These are phyloP conservation scores for Monochamus saltuarius DNA, from an alignment of 1,140 invertebrate species.

Conservation along the genomic window DNA sequence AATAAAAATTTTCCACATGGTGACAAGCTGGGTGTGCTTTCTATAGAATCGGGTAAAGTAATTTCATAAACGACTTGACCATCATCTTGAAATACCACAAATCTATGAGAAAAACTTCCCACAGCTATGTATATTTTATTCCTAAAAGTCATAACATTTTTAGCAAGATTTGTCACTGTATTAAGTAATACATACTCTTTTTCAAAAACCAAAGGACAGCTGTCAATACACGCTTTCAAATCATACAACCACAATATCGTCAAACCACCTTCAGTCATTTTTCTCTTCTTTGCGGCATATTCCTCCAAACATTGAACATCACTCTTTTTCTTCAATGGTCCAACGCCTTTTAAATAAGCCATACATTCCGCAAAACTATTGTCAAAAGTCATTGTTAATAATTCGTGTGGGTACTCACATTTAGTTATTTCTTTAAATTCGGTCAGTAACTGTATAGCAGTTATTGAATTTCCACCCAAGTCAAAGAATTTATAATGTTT, in stretches of 20 bases:
- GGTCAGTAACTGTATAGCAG: background rate
- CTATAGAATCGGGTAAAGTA: conserved; percentile 48
- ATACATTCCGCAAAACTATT: background rate
- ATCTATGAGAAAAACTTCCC: conserved; percentile 65
- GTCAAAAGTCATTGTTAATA: background rate
- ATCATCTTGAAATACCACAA: conserved; percentile 57
- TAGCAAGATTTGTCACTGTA: background rate
- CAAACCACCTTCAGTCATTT: background rate
- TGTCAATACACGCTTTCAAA: conserved; percentile 73
- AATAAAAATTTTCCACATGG: conserved; percentile 51
- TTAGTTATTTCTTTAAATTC: conserved; percentile 3
- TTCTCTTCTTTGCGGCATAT: conserved; percentile 6
- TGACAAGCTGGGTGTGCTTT: conserved; percentile 48
- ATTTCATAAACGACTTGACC: conserved; percentile 47
- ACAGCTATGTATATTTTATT: conserved; percentile 48
- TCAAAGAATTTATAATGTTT: conserved; percentile 1
- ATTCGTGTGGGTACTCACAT: background rate
- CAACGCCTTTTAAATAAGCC: background rate
- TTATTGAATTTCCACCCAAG: conserved; percentile 4
- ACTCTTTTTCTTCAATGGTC: background rate
- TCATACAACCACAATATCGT: conserved; percentile 59
- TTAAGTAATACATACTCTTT: conserved; percentile 51
- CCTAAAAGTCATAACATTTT: conserved; percentile 7
- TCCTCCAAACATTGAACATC: no score
- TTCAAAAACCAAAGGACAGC: conserved; percentile 61